Evolutionary conservation across 2,797 vertebrate species (phyloP).

Genomic region (Mormyrus hasselquistii): DNA sequence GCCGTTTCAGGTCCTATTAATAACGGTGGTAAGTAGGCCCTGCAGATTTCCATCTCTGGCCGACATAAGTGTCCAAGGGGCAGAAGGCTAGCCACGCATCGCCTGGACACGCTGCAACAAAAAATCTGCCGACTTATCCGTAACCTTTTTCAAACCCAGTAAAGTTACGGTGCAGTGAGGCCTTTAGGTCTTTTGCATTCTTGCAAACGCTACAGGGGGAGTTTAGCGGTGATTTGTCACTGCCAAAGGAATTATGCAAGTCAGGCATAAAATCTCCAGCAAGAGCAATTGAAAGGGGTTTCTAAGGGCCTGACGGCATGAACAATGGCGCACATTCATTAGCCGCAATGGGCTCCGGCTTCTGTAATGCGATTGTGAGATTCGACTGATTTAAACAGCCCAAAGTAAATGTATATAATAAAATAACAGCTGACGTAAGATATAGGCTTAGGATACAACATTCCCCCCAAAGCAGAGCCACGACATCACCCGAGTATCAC

Average conservation of each 20-base stretch:
- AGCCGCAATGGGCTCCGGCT: not conserved
- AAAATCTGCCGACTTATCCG: not conserved
- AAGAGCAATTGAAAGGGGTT: slow-evolving; percentile 19
- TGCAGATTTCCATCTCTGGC: not conserved
- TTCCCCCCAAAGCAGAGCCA: not conserved
- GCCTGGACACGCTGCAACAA: not conserved
- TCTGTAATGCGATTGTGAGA: slow-evolving; percentile 8
- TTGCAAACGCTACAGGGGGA: slow-evolving; percentile 31
- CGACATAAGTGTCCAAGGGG: not conserved
- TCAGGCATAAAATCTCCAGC: slow-evolving; percentile 26
- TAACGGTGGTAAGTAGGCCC: not conserved
- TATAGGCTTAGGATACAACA: not conserved
- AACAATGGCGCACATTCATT: slow-evolving; percentile 27
- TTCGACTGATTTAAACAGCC: not conserved
- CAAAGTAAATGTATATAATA: not conserved
- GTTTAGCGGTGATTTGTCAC: slow-evolving; percentile 31
- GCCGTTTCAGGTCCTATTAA: not conserved
- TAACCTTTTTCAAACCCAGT: not conserved
- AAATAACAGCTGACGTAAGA: not conserved
- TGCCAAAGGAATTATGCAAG: slow-evolving; percentile 25
- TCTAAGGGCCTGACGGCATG: slow-evolving; percentile 18
- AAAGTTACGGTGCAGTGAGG: slow-evolving; percentile 21
- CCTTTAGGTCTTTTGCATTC: slow-evolving; percentile 41
- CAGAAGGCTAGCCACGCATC: not conserved
- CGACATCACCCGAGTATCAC: not conserved